Evolutionary conservation across 2,113 vertebrate species (phyloP).

Genomic region (Salvelinus sp.): DNA sequence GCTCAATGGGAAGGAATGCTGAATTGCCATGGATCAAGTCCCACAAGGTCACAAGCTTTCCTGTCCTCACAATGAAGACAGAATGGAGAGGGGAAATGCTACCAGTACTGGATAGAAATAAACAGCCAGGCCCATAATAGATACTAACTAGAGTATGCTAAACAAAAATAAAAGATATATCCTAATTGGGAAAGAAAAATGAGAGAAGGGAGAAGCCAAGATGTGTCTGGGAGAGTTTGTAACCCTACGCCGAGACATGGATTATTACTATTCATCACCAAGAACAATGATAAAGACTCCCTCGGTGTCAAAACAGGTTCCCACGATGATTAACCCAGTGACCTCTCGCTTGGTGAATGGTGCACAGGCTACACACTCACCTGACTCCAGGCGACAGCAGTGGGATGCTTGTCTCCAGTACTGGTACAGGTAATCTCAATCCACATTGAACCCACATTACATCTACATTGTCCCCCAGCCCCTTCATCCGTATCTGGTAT

Average conservation of each 20-base stretch:
- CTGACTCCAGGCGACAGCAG: conserved; percentile 59
- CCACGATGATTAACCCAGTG: conserved; percentile 42
- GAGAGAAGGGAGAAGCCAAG: too few relatives aligned
- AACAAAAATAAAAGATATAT: too few relatives aligned
- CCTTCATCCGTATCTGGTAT: background rate
- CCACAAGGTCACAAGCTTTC: conserved; percentile 23
- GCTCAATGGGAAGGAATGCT: conserved; percentile 60
- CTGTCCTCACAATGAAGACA: conserved; percentile 8
- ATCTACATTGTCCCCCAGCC: background rate
- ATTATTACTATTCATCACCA: too few relatives aligned
- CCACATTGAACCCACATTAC: too few relatives aligned
- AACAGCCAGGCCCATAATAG: background rate
- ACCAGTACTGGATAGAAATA: conserved; percentile 1
- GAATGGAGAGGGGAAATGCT: conserved; percentile 9
- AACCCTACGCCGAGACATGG: too few relatives aligned
- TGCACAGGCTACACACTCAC: conserved; percentile 56
- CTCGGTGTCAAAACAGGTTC: background rate
- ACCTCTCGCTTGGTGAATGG: conserved; percentile 45
- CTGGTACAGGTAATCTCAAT: background rate
- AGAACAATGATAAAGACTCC: background rate
- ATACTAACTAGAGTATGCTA: too few relatives aligned
- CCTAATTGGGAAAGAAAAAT: too few relatives aligned
- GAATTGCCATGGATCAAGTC: conserved; percentile 23
- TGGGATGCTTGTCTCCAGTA: background rate
- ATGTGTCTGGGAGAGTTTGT: too few relatives aligned